Evolutionary conservation across 2,113 vertebrate species (phyloP).

Genomic region (Leuciscus idus): DNA sequence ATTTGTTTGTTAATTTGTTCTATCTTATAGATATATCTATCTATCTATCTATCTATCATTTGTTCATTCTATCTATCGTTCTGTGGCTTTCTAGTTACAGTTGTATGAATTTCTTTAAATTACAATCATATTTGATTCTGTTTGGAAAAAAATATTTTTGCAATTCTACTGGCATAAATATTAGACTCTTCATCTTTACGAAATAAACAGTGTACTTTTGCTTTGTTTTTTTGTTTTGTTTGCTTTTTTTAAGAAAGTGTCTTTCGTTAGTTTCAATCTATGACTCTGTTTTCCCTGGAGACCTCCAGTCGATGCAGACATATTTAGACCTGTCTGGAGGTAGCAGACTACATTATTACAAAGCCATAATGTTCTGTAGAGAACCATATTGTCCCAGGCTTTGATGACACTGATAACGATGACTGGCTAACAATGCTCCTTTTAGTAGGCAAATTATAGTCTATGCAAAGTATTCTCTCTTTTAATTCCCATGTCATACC

Average conservation of each 20-base stretch:
- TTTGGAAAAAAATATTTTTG: neutral
- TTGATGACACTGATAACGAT: conserved; percentile 21
- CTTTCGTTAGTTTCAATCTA: neutral
- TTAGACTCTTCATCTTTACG: neutral
- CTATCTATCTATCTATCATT: no score
- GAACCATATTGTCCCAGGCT: conserved; percentile 32
- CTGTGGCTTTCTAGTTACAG: no score
- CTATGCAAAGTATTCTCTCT: neutral
- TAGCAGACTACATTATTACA: conserved; percentile 23
- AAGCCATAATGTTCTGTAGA: no score
- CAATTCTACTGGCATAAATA: neutral
- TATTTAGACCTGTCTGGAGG: conserved; percentile 38
- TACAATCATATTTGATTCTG: neutral
- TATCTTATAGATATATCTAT: no score
- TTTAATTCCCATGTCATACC: conserved; percentile 18
- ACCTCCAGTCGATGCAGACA: conserved; percentile 33
- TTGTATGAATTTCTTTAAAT: neutral
- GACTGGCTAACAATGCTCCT: neutral
- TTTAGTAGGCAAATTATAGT: neutral
- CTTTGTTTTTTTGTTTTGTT: neutral
- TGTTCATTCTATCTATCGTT: no score
- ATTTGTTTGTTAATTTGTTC: no score
- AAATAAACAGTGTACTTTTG: neutral
- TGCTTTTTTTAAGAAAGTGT: neutral
- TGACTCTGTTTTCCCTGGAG: conserved; percentile 35